These are phyloP conservation scores for Phycodurus eques DNA, from an alignment of 2,113 vertebrate genomes.

Conservation along the genomic window DNA sequence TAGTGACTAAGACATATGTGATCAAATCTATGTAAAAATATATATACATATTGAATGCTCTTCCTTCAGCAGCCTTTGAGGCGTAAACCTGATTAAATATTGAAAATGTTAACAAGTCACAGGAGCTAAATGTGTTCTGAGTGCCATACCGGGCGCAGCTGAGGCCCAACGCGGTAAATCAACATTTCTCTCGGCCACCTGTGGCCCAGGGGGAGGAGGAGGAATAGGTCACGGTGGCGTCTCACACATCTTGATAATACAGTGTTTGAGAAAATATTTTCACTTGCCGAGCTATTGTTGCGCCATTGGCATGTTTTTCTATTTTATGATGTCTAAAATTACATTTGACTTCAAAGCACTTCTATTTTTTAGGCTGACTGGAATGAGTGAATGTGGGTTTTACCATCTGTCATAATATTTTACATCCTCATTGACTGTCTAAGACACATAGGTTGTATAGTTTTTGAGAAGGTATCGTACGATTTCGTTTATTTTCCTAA, in stretches of 20 bases:
- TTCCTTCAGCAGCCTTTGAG: background rate
- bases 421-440: background rate
- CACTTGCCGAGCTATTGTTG: too few species aligned
- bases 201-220: slow-evolving; percentile 56
- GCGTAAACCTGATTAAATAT: slow-evolving; percentile 64
- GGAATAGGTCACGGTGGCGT: slow-evolving; percentile 64
- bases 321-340: too few species aligned
- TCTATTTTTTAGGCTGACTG: too few species aligned
- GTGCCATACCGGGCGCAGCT: slow-evolving; percentile 66
- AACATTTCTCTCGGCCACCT: slow-evolving; percentile 56
- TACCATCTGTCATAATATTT: too few species aligned
- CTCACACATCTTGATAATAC: background rate
- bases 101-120: slow-evolving; percentile 68
- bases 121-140: slow-evolving; percentile 67
- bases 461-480: background rate
- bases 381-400: too few species aligned
- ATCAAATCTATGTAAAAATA: background rate
- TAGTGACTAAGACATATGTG: too few species aligned
- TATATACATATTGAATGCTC: too few species aligned
- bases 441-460: background rate
- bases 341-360: too few species aligned
- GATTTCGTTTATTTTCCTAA: background rate
- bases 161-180: slow-evolving; percentile 65
- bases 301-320: too few species aligned
- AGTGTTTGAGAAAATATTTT: background rate